phyloP scores from a whole-genome alignment of 2,113 vertebrate species.

The Heterochromis multidens region DNA sequence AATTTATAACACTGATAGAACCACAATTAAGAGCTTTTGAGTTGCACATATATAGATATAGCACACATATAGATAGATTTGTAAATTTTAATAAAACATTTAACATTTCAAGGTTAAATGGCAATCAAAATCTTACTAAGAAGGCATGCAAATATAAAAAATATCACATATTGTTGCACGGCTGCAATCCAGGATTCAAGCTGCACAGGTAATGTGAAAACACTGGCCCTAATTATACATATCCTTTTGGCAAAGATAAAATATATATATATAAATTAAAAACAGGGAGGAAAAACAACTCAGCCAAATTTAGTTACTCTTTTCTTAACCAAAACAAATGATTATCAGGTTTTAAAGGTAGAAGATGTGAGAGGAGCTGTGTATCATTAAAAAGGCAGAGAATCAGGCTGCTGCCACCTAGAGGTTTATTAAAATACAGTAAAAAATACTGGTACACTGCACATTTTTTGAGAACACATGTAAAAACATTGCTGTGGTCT shows the following conservation, averaged over 20 bases:
- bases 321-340: neutral
- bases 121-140: neutral
- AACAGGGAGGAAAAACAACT: no score
- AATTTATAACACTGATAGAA: neutral
- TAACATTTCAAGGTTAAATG: neutral
- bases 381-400: neutral
- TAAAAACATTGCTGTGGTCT: slow-evolving; percentile 28
- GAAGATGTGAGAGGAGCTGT: neutral
- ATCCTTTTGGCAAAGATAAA: no score
- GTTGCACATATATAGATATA: neutral
- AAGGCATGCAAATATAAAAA: neutral
- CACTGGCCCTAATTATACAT: no score
- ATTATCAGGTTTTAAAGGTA: neutral
- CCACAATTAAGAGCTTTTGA: neutral
- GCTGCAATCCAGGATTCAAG: no score
- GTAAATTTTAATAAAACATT: neutral
- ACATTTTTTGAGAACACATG: neutral
- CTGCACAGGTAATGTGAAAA: no score
- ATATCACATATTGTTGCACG: no score
- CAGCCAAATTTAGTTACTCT: neutral
- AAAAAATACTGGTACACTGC: slow-evolving; percentile 4
- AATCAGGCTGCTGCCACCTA: slow-evolving; percentile 34
- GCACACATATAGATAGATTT: neutral
- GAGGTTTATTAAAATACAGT: slow-evolving; percentile 47
- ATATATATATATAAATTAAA: no score